Evolutionary conservation across 2,797 vertebrate species (phyloP).

Genomic region (Gila robusta): DNA sequence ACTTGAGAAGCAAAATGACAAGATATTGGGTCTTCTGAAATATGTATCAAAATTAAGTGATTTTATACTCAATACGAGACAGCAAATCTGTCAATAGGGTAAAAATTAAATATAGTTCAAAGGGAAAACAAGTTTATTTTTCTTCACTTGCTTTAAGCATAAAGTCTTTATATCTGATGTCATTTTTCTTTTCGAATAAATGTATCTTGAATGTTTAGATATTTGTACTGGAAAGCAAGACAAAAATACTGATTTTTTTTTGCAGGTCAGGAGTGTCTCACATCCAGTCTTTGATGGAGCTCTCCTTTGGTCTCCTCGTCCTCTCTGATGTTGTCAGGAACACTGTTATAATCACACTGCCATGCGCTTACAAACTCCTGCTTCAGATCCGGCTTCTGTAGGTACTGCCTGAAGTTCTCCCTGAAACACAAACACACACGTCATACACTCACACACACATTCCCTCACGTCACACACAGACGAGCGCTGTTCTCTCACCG

Average conservation of each 20-base stretch:
- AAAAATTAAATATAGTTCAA: neutral
- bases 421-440: slow-evolving; percentile 60
- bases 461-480: neutral
- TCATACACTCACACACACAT: neutral
- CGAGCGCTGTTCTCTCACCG: slow-evolving; percentile 75
- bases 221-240: neutral
- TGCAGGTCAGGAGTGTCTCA: slow-evolving; percentile 57
- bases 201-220: neutral
- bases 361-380: slow-evolving; percentile 89
- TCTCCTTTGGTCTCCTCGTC: slow-evolving; percentile 92
- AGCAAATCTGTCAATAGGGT: no score
- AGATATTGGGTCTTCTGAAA: neutral
- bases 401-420: slow-evolving; percentile 79
- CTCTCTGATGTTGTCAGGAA: slow-evolving; percentile 84
- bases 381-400: slow-evolving; percentile 86
- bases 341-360: slow-evolving; percentile 89
- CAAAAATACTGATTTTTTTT: neutral
- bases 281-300: slow-evolving; percentile 88
- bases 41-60: neutral
- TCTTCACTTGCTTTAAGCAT: neutral
- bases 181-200: neutral
- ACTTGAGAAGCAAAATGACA: neutral
- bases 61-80: neutral
- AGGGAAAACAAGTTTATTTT: neutral
- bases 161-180: neutral